Base-by-base conservation (phyloP, 2,888 invertebrate genomes). In the Agrilus mali region DNA sequence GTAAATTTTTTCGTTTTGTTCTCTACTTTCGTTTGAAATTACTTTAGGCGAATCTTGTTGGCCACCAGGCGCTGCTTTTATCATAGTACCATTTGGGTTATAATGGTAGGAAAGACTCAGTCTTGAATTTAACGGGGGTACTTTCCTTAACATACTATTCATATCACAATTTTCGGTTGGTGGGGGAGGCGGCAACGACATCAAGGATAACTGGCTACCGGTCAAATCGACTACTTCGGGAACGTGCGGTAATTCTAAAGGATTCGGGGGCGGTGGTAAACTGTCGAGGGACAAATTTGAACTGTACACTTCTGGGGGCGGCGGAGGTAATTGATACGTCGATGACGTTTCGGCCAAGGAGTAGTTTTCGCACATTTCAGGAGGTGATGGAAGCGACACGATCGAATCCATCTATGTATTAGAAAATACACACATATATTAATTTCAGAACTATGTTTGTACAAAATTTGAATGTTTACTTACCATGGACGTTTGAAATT, bases 211-310 rank as follows among this genome's bases (percentile, higher is more conserved):
- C 56, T 82, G 81, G 6, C 86, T 85, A 4, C 83, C 85, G 10
- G 76, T 74, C 7, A 81, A 64, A 46, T 81, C 79, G 38, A 69
- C 69, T 8, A 27, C 27, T 2, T 68, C 68, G 35, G 69, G 64
- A 55, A 72, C 68, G 10, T 69, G 63, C 5, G 73, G 71, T 16
- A 74, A 55, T 47, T 74, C 75, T 41, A 66, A 68, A 5, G 80
- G 80, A 34, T 81, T 80, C 38, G 75, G 83, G 1, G 86, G 87
- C 13, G 86, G 86, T 0, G 85, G 86, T 46, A 86, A 64, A n/a
- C 85, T 86, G 54, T 87, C 86, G 34, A 86, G 64, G 17, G 86
- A 86, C 10, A 85, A 67, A 12, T 82, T 85, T 1, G 86, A 86
- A 41, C 82, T 77, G 59, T 85, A 81, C 71, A 86, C 77, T 54